Evolutionary conservation across 37 sponge, comb jelly and placozoan species (phyloP).

Genomic region (Spongia lamella): DNA sequence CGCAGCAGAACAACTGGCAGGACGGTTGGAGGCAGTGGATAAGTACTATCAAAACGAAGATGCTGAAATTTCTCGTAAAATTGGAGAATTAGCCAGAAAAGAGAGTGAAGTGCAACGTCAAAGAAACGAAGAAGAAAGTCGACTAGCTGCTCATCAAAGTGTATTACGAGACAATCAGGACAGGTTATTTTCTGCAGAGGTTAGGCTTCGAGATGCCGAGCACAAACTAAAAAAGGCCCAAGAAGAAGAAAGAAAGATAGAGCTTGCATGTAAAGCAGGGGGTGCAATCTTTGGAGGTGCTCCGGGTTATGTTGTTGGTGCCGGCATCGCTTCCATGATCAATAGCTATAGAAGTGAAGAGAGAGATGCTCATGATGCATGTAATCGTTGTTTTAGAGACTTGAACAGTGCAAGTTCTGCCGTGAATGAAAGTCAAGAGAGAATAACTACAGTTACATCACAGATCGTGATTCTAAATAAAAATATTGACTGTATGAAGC

Average conservation of each 20-base stretch:
- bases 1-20: neutral
- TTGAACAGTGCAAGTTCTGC: neutral
- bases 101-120: neutral
- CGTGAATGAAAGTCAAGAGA: neutral
- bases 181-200: neutral
- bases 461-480: neutral
- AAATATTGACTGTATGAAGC: neutral
- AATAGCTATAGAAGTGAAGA: constrained; percentile 3
- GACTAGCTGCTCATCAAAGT: neutral
- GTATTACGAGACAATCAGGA: no score
- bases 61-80: neutral
- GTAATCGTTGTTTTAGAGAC: neutral
- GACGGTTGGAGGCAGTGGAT: constrained; percentile 5
- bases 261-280: no score
- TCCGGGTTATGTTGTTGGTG: no score
- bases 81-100: neutral
- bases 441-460: neutral
- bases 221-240: neutral
- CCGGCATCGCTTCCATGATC: constrained; percentile 7
- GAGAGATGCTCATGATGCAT: neutral
- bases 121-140: neutral
- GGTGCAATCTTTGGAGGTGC: neutral
- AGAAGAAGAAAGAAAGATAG: neutral
- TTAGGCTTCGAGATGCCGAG: constrained; percentile 4
- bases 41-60: neutral